Percentiles rank a stretch among this genome's conserved stretches.
Evolutionary conservation across 2,113 vertebrate genomes (phyloP).

Genomic region (Alligator sinensis): DNA sequence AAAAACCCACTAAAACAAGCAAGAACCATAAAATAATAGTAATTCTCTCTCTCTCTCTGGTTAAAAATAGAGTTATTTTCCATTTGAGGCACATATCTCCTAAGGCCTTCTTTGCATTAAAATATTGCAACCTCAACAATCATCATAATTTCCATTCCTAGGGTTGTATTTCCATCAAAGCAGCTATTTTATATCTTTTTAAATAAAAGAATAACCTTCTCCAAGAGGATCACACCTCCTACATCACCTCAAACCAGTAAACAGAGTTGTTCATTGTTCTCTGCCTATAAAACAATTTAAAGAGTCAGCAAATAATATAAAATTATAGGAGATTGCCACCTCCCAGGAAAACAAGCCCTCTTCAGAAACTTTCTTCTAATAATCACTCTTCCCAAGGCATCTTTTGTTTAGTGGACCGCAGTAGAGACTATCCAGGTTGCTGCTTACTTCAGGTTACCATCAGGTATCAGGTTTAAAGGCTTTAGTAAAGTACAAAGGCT

Average conservation of each 20-base stretch:
- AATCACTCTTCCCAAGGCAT: not conserved
- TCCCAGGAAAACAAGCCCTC: conserved; percentile 37
- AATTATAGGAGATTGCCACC: conserved; percentile 59
- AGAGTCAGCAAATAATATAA: conserved; percentile 46
- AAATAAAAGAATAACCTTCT: conserved; percentile 69
- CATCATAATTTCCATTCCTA: conserved; percentile 54
- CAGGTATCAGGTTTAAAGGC: conserved; percentile 24
- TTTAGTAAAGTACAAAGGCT: conserved; percentile 50
- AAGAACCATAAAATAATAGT: conserved; percentile 57
- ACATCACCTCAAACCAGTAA: conserved; percentile 56
- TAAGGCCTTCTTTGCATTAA: conserved; percentile 63
- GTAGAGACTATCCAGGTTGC: conserved; percentile 6
- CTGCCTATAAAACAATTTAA: conserved; percentile 48
- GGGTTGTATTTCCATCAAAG: conserved; percentile 37
- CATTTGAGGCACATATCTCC: conserved; percentile 62
- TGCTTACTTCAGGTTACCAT: conserved; percentile 54
- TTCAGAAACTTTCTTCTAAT: not conserved
- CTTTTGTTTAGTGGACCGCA: conserved; percentile 30
- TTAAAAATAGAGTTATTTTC: conserved; percentile 44
- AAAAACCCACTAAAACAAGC: conserved; percentile 64
- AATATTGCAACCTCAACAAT: conserved; percentile 51
- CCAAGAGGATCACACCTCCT: conserved; percentile 53
- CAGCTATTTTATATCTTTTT: conserved; percentile 54
- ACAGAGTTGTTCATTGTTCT: conserved; percentile 58
- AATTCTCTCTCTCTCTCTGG: conserved; percentile 48